Evolutionary conservation across 2,888 invertebrate species (phyloP), one percentile per base, ranked within the genome.

Genomic region (Patella depressa): DNA sequence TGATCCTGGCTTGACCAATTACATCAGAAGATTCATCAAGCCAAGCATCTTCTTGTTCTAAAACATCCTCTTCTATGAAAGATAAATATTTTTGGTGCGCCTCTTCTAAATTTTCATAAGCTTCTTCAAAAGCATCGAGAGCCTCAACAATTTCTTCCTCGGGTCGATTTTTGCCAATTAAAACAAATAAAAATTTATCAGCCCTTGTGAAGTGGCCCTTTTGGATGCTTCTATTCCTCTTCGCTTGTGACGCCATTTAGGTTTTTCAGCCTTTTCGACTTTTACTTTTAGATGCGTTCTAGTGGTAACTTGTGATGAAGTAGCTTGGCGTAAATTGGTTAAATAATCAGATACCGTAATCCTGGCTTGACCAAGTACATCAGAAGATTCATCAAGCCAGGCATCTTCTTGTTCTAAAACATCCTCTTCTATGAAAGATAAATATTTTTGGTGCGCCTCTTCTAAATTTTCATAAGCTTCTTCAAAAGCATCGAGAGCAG

Each of bases 401-500:
- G 11, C 0, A 19, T 65, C 19, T 24, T 65, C 65, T n/a, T 65
- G n/a, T 19, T 65, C 65, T 19, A 65, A 24, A 65, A 19, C 65
- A 65, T 19, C 65, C n/a, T 65, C 65, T 11, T 65, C 65, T 59
- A 59, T n/a, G 9, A n/a, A 19, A 65, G n/a, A 19, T 24, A 19
- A 65, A 65, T 65, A 65, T 11, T n/a, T 19, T 19, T 24, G n/a
- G 12, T 65, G 65, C 9, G 65, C 65, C 7, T 14, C 4, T 65
- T 65, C 65, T 65, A 65, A 9, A 65, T 65, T 24, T 65, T 9
- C 1, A 24, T 65, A 65, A 65, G 19, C 65, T 19, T 24, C 24
- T 14, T 65, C 65, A 65, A 19, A 65, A 65, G 65, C 65, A n/a
- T 24, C 65, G 24, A 65, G 24, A 65, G 65, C 65, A 65, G n/a